Conservation (phyloP, 2,888 invertebrate genomes). For the Andrena flavipes region DNA sequence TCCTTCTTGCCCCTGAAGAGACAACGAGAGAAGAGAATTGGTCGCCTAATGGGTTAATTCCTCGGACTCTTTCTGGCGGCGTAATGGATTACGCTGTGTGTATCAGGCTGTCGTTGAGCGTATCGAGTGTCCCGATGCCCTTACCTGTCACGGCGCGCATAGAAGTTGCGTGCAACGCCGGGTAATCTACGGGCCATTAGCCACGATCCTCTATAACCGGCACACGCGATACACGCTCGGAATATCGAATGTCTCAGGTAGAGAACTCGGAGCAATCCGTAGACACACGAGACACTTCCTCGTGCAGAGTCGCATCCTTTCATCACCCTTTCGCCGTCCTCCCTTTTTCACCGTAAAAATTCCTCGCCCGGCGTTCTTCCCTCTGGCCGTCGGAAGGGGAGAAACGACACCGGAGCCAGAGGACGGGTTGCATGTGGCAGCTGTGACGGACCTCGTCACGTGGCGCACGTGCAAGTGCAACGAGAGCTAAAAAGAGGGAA, state of each 20-base stretch:
- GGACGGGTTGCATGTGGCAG: constrained; percentile 62
- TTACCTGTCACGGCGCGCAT: constrained; percentile 51
- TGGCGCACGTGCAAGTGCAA: constrained; percentile 71
- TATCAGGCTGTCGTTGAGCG: constrained; percentile 54
- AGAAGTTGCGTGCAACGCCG: constrained; percentile 70
- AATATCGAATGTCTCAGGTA: constrained; percentile 80
- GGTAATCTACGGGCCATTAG: constrained; percentile 83
- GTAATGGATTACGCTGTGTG: constrained; percentile 53
- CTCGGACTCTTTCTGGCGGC: constrained; percentile 27
- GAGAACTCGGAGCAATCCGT: constrained; percentile 70
- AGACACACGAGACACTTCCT: constrained; percentile 81
- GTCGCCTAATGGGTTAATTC: constrained; percentile 39
- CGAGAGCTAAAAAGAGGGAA: constrained; percentile 43
- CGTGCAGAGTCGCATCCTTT: constrained; percentile 68
- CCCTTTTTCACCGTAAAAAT: constrained; percentile 30
- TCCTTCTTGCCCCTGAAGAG: background rate
- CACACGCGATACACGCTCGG: constrained; percentile 80
- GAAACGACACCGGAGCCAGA: constrained; percentile 20
- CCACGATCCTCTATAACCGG: constrained; percentile 76
- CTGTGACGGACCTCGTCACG: constrained; percentile 70
- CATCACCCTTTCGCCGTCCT: constrained; percentile 57
- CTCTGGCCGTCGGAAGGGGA: constrained; percentile 15
- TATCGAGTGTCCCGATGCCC: constrained; percentile 64
- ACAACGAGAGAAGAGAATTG: background rate
- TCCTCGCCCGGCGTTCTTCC: constrained; percentile 34